Evolutionary conservation across 1,140 invertebrate species (phyloP).

Genomic region (Aleiodes sp.): DNA sequence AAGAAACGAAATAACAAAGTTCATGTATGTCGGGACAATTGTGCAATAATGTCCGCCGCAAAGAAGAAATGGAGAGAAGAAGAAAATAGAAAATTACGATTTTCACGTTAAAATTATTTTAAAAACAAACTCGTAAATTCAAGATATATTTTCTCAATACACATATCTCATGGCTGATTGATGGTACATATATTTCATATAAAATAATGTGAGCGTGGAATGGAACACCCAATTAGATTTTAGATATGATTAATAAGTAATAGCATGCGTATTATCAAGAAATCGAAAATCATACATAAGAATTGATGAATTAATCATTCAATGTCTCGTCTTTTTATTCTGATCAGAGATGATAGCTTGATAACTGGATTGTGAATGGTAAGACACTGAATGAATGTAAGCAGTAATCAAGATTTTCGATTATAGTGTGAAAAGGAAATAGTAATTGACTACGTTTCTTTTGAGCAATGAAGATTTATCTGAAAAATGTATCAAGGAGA

Average conservation of each 20-base stretch:
- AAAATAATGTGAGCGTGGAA: conserved; percentile 24
- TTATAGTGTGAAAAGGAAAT: too few species aligned
- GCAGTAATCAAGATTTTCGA: too few species aligned
- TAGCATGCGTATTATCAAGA: conserved; percentile 2
- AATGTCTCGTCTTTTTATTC: conserved; percentile 25
- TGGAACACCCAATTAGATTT: conserved; percentile 5
- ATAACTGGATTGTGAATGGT: too few species aligned
- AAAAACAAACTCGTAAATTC: conserved; percentile 41
- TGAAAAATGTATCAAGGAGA: background rate
- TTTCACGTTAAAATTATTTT: background rate
- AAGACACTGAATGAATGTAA: too few species aligned
- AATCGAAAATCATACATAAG: background rate
- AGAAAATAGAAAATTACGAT: background rate
- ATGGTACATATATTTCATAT: conserved; percentile 26
- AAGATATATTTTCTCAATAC: conserved; percentile 61
- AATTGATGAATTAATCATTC: conserved; percentile 2
- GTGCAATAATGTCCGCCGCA: background rate
- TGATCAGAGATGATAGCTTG: background rate
- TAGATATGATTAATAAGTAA: background rate
- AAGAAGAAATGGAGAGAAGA: background rate
- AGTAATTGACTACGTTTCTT: background rate
- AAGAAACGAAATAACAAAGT: background rate
- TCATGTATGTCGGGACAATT: conserved; percentile 7
- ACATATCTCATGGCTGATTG: conserved; percentile 55
- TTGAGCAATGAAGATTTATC: background rate